Evolutionary conservation across 1,140 invertebrate species (phyloP), one percentile per base, ranked within the genome.

Genomic region (Subanguina moxae): DNA sequence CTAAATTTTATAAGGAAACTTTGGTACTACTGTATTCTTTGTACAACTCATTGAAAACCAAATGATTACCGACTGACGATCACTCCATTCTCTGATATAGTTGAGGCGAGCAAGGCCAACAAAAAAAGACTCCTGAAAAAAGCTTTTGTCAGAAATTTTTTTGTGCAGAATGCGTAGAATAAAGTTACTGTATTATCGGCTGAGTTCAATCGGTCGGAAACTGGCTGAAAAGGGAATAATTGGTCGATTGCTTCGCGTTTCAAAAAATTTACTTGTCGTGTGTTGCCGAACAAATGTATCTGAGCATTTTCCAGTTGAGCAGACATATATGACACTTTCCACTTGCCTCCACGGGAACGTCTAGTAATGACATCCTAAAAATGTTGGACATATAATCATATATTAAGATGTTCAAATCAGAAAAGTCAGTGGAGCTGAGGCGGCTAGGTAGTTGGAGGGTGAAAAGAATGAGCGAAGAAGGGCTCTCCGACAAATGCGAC

Each of bases 301-400:
- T 78, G 76, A 9, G 80, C 75, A 23, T 80, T 77, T 32, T 82
- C 94, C 90, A 82, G 91, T 92, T 77, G 71, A 30, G 75, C 78
- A 82, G 92, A 95, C 86, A 96, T 90, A 76, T 94, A 94, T 15
- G 90, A 87, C 0, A 93, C 89, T 7, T 90, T 90, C 94, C 93
- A 97, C 76, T 90, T 89, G 0, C 92, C 90, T 66, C 32, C 3
- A 38, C 89, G 87, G 0, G 91, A 89, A 17, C 94, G 86, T 63
- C 94, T 91, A 65, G 89, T 88, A 13, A 97, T 83, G 0, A 90
- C 90, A 84, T 95, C 93, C 48, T 38, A 38, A 38, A n/a, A 38
- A 38, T 11, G 32, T 38, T 38, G 32, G 3, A n/a, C n/a, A n/a
- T n/a, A n/a, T n/a, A n/a, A n/a, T n/a, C n/a, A n/a, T n/a, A n/a